These are phyloP conservation scores for Oscarella lobularis DNA, from an alignment of 37 sponge, comb jelly and placozoan species.

Conservation along the genomic window DNA sequence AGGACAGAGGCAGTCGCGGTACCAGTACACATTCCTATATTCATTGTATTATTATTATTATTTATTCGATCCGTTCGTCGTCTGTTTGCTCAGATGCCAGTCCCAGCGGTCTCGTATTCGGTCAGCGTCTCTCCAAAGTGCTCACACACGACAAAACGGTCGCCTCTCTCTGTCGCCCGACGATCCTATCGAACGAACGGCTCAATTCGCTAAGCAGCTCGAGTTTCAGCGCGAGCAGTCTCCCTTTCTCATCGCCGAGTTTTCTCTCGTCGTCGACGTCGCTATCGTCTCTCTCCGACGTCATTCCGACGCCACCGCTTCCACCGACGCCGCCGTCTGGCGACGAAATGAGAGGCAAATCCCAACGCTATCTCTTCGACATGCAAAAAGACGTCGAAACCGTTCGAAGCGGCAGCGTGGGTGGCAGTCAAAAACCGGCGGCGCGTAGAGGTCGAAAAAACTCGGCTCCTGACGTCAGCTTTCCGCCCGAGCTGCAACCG, in stretches of 20 bases:
- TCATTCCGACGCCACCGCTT: slow-evolving; percentile 60
- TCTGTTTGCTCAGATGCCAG: not conserved
- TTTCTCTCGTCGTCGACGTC: not conserved
- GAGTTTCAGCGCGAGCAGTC: too few species aligned
- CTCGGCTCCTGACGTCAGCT: not conserved
- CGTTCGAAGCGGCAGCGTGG: not conserved
- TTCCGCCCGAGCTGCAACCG: not conserved
- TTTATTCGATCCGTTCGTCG: not conserved
- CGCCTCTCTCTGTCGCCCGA: not conserved
- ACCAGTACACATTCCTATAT: too few species aligned
- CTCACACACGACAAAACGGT: slow-evolving; percentile 8
- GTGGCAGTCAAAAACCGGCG: not conserved
- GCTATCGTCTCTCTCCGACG: slow-evolving; percentile 46
- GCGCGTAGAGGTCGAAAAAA: not conserved
- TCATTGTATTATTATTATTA: too few species aligned
- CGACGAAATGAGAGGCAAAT: too few species aligned
- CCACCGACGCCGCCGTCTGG: slow-evolving; percentile 31
- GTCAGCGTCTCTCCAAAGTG: slow-evolving; percentile 27
- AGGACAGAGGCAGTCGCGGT: not conserved
- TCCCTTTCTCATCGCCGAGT: too few species aligned
- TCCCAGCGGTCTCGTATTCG: slow-evolving; percentile 26
- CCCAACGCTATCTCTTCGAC: slow-evolving; percentile 1
- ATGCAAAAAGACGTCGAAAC: not conserved
- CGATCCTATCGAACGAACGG: not conserved
- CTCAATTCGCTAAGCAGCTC: not conserved